Conservation (phyloP, 2,113 vertebrate species). For the Pampusana beccarii region DNA sequence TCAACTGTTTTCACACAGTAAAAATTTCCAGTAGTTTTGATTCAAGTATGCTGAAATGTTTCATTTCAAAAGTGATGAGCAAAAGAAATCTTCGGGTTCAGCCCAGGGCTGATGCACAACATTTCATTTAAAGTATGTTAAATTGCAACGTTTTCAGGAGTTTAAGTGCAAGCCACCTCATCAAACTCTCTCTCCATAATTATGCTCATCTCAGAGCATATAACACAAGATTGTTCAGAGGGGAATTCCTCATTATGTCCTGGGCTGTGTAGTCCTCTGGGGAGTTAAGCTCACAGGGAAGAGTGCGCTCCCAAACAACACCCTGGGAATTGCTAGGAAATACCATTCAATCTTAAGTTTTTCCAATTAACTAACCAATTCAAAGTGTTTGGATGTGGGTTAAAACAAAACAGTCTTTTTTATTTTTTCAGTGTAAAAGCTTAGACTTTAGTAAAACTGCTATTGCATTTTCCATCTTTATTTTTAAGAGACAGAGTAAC, state of each 20-base stretch:
- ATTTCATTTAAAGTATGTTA: background rate
- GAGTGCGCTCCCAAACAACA: background rate
- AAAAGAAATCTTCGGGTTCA: background rate
- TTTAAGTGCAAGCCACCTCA: background rate
- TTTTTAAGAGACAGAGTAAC: background rate
- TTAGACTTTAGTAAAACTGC: background rate
- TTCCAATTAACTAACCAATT: constrained; percentile 3
- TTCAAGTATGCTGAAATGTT: background rate
- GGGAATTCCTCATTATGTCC: background rate
- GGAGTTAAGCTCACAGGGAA: background rate
- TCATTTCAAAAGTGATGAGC: background rate
- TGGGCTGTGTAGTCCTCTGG: background rate
- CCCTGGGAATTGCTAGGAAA: background rate
- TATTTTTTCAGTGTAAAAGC: background rate
- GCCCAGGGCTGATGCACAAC: background rate
- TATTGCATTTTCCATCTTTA: background rate
- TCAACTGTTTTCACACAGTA: background rate
- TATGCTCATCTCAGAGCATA: background rate
- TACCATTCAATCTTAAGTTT: background rate
- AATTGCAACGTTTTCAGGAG: background rate
- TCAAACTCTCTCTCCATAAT: background rate
- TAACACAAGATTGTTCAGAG: background rate
- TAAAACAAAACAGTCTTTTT: background rate
- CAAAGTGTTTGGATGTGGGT: background rate
- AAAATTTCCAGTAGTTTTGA: background rate